Evolutionary conservation across 1,140 invertebrate genomes (phyloP).

Genomic region (Drosophila mojavensis): DNA sequence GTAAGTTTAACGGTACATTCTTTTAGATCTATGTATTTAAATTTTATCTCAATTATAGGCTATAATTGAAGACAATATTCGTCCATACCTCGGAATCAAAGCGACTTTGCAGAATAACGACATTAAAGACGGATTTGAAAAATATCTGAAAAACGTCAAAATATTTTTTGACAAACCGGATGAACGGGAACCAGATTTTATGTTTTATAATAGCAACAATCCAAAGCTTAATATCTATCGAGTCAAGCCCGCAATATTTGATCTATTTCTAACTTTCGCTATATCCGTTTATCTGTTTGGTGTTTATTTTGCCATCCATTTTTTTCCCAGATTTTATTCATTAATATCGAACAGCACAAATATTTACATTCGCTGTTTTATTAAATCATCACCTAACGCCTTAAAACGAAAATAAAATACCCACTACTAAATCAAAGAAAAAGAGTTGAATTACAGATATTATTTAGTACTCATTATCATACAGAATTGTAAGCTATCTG

Average conservation of each 20-base stretch:
- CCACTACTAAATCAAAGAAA: background rate
- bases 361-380: slow-evolving; percentile 1
- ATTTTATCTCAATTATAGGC: slow-evolving; percentile 41
- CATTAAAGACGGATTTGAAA: slow-evolving; percentile 89
- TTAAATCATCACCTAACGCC: slow-evolving; percentile 12
- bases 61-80: slow-evolving; percentile 67
- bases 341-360: slow-evolving; percentile 75
- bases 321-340: slow-evolving; percentile 87
- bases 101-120: slow-evolving; percentile 80
- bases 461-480: no score
- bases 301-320: slow-evolving; percentile 93
- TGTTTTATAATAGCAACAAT: slow-evolving; percentile 93
- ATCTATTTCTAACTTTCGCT: slow-evolving; percentile 94
- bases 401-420: slow-evolving; percentile 35
- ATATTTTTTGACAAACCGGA: slow-evolving; percentile 89
- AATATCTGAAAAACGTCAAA: slow-evolving; percentile 91
- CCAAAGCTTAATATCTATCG: slow-evolving; percentile 94
- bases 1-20: slow-evolving; percentile 44
- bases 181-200: slow-evolving; percentile 95
- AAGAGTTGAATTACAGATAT: background rate
- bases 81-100: slow-evolving; percentile 71
- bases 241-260: slow-evolving; percentile 98
- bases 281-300: slow-evolving; percentile 92
- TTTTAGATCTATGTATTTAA: background rate
- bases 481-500: no score